phyloP scores from a whole-genome alignment of 1,140 invertebrate genomes.

The Panagrolaimus sp. region DNA sequence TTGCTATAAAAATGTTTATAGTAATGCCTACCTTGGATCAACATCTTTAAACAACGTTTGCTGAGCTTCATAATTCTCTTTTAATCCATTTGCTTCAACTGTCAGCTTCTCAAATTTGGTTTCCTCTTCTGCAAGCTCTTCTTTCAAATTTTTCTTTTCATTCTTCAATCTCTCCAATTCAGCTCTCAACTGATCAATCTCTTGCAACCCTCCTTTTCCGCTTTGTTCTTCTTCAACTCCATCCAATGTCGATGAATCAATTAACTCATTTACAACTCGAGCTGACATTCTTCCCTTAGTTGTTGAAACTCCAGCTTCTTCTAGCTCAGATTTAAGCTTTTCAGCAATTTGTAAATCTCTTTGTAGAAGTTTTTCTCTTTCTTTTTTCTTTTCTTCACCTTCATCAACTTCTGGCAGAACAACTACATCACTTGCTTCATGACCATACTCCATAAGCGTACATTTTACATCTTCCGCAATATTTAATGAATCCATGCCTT shows the following conservation, averaged over 20 bases:
- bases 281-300: conserved; percentile 1
- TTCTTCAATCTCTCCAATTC: conserved; percentile 60
- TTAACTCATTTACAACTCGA: background rate
- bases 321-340: conserved; percentile 21
- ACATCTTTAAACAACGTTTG: background rate
- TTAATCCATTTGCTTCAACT: background rate
- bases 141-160: background rate
- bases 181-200: conserved; percentile 59
- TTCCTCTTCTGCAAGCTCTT: background rate
- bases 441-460: conserved; percentile 63
- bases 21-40: background rate
- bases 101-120: background rate
- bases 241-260: background rate
- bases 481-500: conserved; percentile 58
- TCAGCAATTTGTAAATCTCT: conserved; percentile 33
- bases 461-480: conserved; percentile 61
- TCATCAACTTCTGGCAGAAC: conserved; percentile 19
- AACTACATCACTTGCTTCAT: conserved; percentile 28
- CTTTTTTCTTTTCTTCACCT: conserved; percentile 31
- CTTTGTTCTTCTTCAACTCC: background rate
- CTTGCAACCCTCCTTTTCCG: conserved; percentile 59
- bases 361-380: background rate
- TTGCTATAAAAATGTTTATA: no score
- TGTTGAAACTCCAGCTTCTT: conserved; percentile 10
- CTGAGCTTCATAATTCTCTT: background rate